phyloP scores from a whole-genome alignment of 64 coral and sea anemone genomes.

The Pocillopora verrucosa region DNA sequence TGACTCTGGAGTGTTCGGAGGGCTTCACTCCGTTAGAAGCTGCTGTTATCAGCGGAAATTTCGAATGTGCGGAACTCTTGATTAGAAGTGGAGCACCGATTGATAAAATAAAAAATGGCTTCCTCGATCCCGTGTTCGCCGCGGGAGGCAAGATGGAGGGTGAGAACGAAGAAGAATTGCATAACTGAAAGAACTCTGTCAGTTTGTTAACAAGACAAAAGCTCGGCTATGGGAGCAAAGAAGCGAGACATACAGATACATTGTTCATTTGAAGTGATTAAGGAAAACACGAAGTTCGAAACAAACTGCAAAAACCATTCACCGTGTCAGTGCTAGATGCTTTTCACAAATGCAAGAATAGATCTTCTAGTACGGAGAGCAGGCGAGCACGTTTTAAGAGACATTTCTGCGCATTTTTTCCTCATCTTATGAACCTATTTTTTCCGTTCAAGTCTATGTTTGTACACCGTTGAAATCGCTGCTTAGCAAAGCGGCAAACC shows the following conservation, averaged over 20 bases:
- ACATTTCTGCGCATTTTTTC: too few relatives aligned
- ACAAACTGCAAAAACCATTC: neutral
- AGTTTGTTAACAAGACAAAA: neutral
- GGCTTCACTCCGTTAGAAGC: constrained; percentile 43
- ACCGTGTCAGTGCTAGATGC: neutral
- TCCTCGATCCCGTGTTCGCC: constrained; percentile 19
- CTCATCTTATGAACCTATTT: too few relatives aligned
- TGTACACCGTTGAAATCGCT: too few relatives aligned
- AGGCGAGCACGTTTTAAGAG: too few relatives aligned
- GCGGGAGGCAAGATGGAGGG: neutral
- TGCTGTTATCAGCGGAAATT: constrained; percentile 39
- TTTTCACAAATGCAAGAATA: neutral
- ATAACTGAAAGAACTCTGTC: neutral
- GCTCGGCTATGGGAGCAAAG: neutral
- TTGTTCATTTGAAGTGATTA: neutral
- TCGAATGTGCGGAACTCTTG: constrained; percentile 59
- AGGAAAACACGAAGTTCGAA: neutral
- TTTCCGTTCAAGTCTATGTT: too few relatives aligned
- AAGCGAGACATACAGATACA: neutral
- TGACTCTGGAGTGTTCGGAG: constrained; percentile 28
- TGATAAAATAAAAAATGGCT: constrained; percentile 60
- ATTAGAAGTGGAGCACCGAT: constrained; percentile 50
- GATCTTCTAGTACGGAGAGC: too few relatives aligned
- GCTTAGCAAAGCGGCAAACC: too few relatives aligned
- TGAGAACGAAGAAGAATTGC: neutral